Evolutionary conservation across 92 coral and sea anemone species (phyloP), one percentile per base, ranked within the genome.

Genomic region (Blastomussa wellsi): DNA sequence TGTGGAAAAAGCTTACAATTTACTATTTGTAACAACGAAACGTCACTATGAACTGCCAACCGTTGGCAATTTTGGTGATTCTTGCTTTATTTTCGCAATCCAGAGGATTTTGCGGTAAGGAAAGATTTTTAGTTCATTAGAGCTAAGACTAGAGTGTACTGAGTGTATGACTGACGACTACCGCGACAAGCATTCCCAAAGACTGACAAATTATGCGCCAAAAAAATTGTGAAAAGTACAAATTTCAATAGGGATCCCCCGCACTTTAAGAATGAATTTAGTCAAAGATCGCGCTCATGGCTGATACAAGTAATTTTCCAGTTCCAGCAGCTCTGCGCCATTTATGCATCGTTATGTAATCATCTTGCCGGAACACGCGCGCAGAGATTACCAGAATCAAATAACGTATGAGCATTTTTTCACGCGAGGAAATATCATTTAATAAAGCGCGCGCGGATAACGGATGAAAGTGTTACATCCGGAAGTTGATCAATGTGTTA

Each of bases 51-150:
- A 75, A 75, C 62, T 22, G 62, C 57, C 64, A n/a, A 5, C n/a
- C 74, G 22, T 57, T 42, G 28, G 14, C 64, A 44, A 0, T 75
- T 29, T 29, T 55, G n/a, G 53, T 41, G 60, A 31, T 74, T 83
- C 59, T 74, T 2, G 39, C 74, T 81, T 22, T 83, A 44, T 31
- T 75, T 57, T 59, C 87, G 39, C 87, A 74, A 62, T 20, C 87
- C 8, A 47, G 42, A 41, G 87, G 73, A 83, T 74, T 57, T 64
- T 83, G 87, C 15, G 87, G 87, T 83, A 74, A 83, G 87, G 22
- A 44, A 44, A 41, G 47, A 28, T 11, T 12, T 37, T 10, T 13
- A 35, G 26, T 17, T 19, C 28, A 70, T 36, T 33, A 13, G 44
- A 24, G 44, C n/a, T 32, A 68, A n/a, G n/a, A n/a, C n/a, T n/a